Percentiles rank a stretch among this genome's conserved stretches.
phyloP scores from a whole-genome alignment of 2,113 vertebrate species.

The pig (Sus scrofa) region T2T-Sscrofa CM000827.6:97947501-97948000 shows the following conservation, averaged over 20 bases:
- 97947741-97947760: neutral
- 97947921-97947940: neutral
- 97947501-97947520: neutral
- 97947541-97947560: neutral
- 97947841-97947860: neutral
- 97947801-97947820: neutral
- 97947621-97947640: neutral
- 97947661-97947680: neutral
- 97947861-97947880: neutral
- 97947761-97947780: neutral
- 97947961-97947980: slow-evolving; percentile 24
- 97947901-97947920: neutral
- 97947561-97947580: neutral
- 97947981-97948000: neutral
- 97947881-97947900: neutral
- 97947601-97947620: neutral
- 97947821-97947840: neutral
- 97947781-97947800: neutral
- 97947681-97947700: neutral
- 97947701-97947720: neutral
- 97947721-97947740: too few species aligned
- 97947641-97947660: neutral
- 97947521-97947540: neutral
- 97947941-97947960: neutral
- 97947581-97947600: neutral